Conservation (phyloP, 2,888 invertebrate genomes). For the Microctonus aethiopoides region DNA sequence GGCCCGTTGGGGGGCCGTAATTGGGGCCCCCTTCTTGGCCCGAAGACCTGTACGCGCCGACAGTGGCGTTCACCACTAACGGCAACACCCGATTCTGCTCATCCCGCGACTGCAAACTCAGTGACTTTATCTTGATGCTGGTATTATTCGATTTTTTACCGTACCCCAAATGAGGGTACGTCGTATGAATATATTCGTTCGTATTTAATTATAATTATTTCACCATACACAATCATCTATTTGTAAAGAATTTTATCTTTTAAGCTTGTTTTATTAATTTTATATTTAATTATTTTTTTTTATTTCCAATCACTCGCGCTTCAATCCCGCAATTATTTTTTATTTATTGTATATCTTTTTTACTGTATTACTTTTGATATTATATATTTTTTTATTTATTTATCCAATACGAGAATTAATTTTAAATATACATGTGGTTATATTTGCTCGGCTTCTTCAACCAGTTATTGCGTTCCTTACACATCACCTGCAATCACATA, state of each 20-base stretch:
- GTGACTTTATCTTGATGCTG: conserved; percentile 63
- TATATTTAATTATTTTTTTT: background rate
- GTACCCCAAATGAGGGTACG: conserved; percentile 60
- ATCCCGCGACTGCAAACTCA: conserved; percentile 53
- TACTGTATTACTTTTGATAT: background rate
- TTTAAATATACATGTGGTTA: background rate
- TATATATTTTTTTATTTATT: background rate
- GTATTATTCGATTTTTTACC: conserved; percentile 48
- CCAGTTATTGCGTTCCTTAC: conserved; percentile 35
- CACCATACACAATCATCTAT: conserved; percentile 21
- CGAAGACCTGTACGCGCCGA: conserved; percentile 50
- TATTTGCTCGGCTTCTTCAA: conserved; percentile 13
- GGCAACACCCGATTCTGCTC: conserved; percentile 57
- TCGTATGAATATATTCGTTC: conserved; percentile 12
- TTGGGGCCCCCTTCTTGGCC: conserved; percentile 56
- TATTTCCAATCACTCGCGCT: background rate
- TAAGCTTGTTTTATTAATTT: background rate
- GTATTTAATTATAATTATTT: conserved; percentile 5
- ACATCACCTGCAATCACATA: conserved; percentile 55
- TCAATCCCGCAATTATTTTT: too few relatives aligned
- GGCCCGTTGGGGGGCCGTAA: conserved; percentile 59
- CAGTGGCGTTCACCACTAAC: conserved; percentile 58
- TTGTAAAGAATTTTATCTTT: conserved; percentile 1
- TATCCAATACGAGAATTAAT: background rate
- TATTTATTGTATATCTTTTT: background rate